Percentiles rank a stretch among this genome's conserved stretches.
Evolutionary conservation across 2,888 invertebrate genomes (phyloP).

Genomic region (Drosophila dives): DNA sequence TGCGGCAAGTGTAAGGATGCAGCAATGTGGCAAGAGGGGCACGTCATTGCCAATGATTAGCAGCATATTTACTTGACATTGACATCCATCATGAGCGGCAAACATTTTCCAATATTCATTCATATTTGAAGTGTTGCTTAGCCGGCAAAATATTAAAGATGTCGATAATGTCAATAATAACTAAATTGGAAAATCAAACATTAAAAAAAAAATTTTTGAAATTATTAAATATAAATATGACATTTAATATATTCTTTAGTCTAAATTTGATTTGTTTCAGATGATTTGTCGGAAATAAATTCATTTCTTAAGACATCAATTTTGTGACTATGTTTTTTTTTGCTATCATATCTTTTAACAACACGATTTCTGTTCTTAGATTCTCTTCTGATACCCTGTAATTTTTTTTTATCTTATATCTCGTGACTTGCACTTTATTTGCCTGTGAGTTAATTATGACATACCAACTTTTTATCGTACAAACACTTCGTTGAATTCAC

Average conservation of each 20-base stretch:
- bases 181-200: not conserved
- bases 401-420: conserved; percentile 1
- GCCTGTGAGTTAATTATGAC: conserved; percentile 56
- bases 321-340: not conserved
- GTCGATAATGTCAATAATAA: not conserved
- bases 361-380: not conserved
- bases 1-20: conserved; percentile 10
- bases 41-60: conserved; percentile 62
- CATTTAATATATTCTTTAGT: not conserved
- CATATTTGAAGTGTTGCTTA: conserved; percentile 26
- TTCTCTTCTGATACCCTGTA: not conserved
- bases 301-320: not conserved
- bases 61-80: conserved; percentile 62
- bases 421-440: conserved; percentile 73
- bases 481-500: conserved; percentile 5
- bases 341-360: not conserved
- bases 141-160: not conserved
- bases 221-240: too few species aligned
- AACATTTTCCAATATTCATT: conserved; percentile 37
- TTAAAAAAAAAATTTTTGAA: not conserved
- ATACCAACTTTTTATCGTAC: conserved; percentile 32
- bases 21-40: conserved; percentile 5
- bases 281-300: too few species aligned
- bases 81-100: conserved; percentile 51
- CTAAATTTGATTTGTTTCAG: not conserved